phyloP scores from a whole-genome alignment of 2,113 vertebrate genomes.

The Halcyon senegalensis region DNA sequence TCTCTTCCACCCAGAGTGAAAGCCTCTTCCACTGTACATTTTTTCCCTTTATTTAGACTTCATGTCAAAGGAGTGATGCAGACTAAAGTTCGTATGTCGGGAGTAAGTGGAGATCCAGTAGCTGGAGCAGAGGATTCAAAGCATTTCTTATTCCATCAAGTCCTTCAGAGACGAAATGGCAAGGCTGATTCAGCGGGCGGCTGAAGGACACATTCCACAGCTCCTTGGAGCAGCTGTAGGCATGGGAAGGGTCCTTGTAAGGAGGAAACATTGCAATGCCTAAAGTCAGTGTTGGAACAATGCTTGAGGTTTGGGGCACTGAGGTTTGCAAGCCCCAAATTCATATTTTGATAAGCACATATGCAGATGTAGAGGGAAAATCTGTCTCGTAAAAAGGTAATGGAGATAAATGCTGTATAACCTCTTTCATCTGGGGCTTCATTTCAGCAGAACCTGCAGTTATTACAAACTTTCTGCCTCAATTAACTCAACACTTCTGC shows the following conservation, averaged over 20 bases:
- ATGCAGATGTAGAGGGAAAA: not conserved
- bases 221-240: not conserved
- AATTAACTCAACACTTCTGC: conserved; percentile 36
- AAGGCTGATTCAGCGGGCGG: not conserved
- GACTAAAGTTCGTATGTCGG: not conserved
- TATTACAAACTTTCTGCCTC: not conserved
- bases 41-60: not conserved
- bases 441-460: not conserved
- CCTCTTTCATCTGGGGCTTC: not conserved
- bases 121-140: not conserved
- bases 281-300: not conserved
- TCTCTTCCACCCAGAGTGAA: not conserved
- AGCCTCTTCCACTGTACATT: not conserved
- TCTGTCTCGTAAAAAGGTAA: not conserved
- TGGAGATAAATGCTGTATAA: not conserved
- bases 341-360: not conserved
- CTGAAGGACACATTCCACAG: not conserved
- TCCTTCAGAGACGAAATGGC: not conserved
- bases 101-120: not conserved
- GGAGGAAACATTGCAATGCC: not conserved
- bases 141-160: not conserved
- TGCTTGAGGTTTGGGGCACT: not conserved
- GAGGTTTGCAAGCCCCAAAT: not conserved
- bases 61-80: not conserved
- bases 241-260: not conserved